Evolutionary conservation across 2,888 invertebrate species (phyloP), one percentile per base, ranked within the genome.

Genomic region (Phorcus lineatus): DNA sequence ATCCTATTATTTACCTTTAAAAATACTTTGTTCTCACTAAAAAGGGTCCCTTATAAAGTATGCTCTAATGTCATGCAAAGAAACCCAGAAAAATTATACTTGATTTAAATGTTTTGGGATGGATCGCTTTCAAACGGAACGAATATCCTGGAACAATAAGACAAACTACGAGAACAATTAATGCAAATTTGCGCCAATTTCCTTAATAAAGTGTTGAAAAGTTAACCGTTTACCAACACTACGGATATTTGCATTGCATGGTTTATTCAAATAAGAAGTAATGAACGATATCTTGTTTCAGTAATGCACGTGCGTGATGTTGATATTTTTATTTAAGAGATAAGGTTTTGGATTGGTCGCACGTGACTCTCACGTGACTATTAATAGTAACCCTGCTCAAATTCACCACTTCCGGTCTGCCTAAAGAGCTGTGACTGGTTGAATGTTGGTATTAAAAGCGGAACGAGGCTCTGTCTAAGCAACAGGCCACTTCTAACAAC

Each of bases 1-100:
- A 70, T 70, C 70, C 70, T 70, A 31, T 70, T 70, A 36, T 70
- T 4, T 70, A n/a, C 11, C 40, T 36, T 70, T 36, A 70, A 16
- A 40, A 31, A 70, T n/a, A 70, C 17, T 70, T 36, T 36, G n/a
- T 70, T 70, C n/a, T 36, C 19, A 6, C 11, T 70, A 17, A 17
- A 36, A 36, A 19, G 36, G 40, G 4, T 36, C 17, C 31, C 6
- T 36, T 28, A 28, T 9, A 67, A 1, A 70, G n/a, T 24, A 70
- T 36, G 70, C 11, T 28, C 1, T 47, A 47, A 47, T 13, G 47
- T 47, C 47, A 47, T 57, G n/a, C n/a, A 2, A 57, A 57, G n/a
- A 57, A 57, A 7, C 57, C 57, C 7, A 19, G 57, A 22, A 22
- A 57, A 57, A 7, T 57, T 47, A 1, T 6, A 47, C 11, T 47